These are phyloP conservation scores for Hippocampus kuda DNA, from an alignment of 2,797 vertebrate genomes.

Conservation along the genomic window DNA sequence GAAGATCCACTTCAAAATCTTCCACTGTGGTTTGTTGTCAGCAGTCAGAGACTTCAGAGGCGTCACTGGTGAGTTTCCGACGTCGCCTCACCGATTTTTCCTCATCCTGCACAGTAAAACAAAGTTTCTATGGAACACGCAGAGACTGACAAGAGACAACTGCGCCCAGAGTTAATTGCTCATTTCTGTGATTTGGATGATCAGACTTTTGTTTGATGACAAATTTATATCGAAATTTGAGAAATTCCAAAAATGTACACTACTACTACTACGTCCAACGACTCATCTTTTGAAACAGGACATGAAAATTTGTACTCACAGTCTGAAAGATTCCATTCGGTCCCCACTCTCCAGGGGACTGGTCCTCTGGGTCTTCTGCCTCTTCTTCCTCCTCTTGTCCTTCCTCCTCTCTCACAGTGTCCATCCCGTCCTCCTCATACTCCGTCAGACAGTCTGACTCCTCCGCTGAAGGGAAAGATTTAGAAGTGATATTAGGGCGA, in stretches of 20 bases:
- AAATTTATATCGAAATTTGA: too few species aligned
- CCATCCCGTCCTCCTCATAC: conserved; percentile 83
- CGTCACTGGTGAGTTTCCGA: conserved; percentile 57
- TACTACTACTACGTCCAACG: too few species aligned
- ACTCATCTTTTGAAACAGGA: too few species aligned
- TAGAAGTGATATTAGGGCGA: conserved; percentile 24
- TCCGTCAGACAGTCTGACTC: conserved; percentile 88
- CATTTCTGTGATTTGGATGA: too few species aligned
- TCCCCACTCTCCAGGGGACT: conserved; percentile 64
- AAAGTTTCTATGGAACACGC: neutral
- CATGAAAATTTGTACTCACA: conserved; percentile 46
- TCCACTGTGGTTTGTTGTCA: conserved; percentile 40
- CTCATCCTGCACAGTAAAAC: conserved; percentile 56
- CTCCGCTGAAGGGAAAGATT: conserved; percentile 61
- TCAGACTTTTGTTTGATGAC: too few species aligned
- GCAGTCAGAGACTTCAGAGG: conserved; percentile 68
- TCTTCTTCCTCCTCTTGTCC: conserved; percentile 72
- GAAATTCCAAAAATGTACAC: too few species aligned
- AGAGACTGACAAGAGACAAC: too few species aligned
- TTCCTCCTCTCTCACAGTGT: conserved; percentile 73
- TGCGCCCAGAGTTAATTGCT: too few species aligned
- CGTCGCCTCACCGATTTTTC: conserved; percentile 67
- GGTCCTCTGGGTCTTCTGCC: conserved; percentile 67
- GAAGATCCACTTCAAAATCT: conserved; percentile 3
- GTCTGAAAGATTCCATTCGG: conserved; percentile 66